Percentiles rank a stretch among this genome's conserved stretches.
Evolutionary conservation across 2,797 vertebrate genomes (phyloP).

Genomic region (Rhodeus uyekii): DNA sequence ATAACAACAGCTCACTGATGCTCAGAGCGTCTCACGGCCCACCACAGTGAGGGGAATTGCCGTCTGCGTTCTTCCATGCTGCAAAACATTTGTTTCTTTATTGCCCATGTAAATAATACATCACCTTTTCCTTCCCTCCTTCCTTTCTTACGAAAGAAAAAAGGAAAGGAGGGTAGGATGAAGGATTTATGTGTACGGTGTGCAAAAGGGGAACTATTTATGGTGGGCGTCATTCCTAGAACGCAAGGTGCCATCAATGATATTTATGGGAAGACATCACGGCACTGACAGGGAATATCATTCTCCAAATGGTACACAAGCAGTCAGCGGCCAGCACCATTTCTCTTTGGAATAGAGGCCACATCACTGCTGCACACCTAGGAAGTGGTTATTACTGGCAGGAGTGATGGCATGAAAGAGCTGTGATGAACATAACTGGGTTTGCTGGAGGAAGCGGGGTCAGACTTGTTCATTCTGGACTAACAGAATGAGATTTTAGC

Average conservation of each 20-base stretch:
- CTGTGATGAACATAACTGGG: slow-evolving; percentile 39
- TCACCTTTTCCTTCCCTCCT: slow-evolving; percentile 51
- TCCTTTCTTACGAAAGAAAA: slow-evolving; percentile 23
- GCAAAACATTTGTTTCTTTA: slow-evolving; percentile 78
- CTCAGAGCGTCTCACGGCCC: slow-evolving; percentile 54
- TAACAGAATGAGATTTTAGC: slow-evolving; percentile 26
- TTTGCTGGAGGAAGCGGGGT: slow-evolving; percentile 26
- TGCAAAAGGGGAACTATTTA: slow-evolving; percentile 77
- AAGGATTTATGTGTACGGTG: slow-evolving; percentile 68
- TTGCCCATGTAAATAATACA: slow-evolving; percentile 74
- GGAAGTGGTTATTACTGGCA: slow-evolving; percentile 75
- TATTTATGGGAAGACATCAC: slow-evolving; percentile 80
- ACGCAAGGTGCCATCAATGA: slow-evolving; percentile 73
- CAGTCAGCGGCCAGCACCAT: slow-evolving; percentile 71
- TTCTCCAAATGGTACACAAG: slow-evolving; percentile 78
- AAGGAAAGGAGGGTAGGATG: slow-evolving; percentile 49
- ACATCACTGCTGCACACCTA: slow-evolving; percentile 64
- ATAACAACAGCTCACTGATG: slow-evolving; percentile 77
- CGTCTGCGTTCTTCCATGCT: slow-evolving; percentile 75
- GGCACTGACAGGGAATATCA: slow-evolving; percentile 73
- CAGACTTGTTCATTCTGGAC: slow-evolving; percentile 32
- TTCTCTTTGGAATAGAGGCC: slow-evolving; percentile 80
- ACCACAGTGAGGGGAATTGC: slow-evolving; percentile 56
- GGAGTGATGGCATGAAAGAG: slow-evolving; percentile 46
- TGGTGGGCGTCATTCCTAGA: slow-evolving; percentile 77